Base-by-base conservation (phyloP, 2,113 vertebrate genomes). In the Thunnus thynnus region DNA sequence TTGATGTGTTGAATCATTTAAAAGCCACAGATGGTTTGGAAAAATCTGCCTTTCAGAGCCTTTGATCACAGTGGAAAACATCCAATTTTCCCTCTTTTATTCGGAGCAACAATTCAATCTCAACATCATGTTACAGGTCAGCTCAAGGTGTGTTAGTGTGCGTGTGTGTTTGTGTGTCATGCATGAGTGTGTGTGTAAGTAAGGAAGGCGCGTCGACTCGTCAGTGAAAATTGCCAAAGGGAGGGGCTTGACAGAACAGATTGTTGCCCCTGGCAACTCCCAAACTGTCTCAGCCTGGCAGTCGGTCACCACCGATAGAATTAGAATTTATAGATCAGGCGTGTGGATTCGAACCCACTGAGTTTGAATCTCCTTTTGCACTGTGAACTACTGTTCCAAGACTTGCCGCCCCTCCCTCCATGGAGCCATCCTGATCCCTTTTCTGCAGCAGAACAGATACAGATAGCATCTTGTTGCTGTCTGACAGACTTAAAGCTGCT, bases 191-290 rank as follows among this genome's bases (percentile, higher is more conserved):
- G 32, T 82, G 18, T 46, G 22, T 50, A 48, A 71, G 70, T 71
- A 46, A 62, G 51, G 54, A 71, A 80, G 86, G 77, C 51, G 60
- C 85, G 87, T 79, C 78, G 72, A 56, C 22, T 52, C 58, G 74
- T 61, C 76, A 66, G 46, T 32, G 75, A 78, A 70, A 54, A 68
- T 73, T 86, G 88, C 89, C 84, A 83, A 67, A 52, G 68, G 88
- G 88, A 86, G 85, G 89, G 68, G 84, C 68, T 48, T 74, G 41
- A 63, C 16, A 50, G 87, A 91, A 87, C 94, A 94, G 92, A 93
- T 94, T 94, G 90, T 92, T 88, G 91, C 93, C 88, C 87, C 73
- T 22, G 89, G 93, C 89, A 74, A 86, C 84, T 88, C 66, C 83
- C 86, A 90, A 88, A 90, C 76, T 76, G 89, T 87, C 78, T 80